Evolutionary conservation across 2,113 vertebrate genomes (phyloP).

Genomic region (Pollachius pollachius): DNA sequence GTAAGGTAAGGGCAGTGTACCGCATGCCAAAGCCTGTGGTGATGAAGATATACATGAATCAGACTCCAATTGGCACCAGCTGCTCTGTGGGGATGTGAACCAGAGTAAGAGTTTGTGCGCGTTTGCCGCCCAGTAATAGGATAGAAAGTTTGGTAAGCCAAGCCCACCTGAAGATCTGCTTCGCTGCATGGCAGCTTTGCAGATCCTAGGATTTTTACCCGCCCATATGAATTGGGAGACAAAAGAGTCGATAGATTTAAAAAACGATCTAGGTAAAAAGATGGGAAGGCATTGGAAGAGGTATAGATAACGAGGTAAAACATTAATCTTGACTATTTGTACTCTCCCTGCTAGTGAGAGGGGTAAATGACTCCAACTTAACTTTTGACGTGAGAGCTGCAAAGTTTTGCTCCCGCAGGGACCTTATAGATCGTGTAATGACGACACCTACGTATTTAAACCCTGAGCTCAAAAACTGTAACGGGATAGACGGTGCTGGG

Average conservation of each 20-base stretch:
- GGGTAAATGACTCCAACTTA: not conserved
- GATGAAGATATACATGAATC: not conserved
- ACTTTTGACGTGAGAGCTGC: not conserved
- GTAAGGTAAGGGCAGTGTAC: not conserved
- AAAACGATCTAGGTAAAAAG: not conserved
- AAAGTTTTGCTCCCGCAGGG: not conserved
- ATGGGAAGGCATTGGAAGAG: too few relatives aligned
- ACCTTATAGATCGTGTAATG: not conserved
- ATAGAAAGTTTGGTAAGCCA: too few relatives aligned
- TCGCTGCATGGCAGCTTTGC: too few relatives aligned
- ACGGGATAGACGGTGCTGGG: not conserved
- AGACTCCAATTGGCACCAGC: not conserved
- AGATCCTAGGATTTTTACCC: not conserved
- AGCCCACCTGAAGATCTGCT: too few relatives aligned
- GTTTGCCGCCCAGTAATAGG: too few relatives aligned
- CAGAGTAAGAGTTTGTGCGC: not conserved
- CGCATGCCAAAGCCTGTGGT: not conserved
- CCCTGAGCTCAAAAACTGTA: not conserved
- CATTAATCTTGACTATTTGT: not conserved
- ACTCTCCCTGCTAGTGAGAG: not conserved
- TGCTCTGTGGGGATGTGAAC: too few relatives aligned
- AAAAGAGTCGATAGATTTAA: slow-evolving; percentile 2
- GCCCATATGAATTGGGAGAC: too few relatives aligned
- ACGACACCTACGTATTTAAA: not conserved
- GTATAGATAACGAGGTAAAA: too few relatives aligned